Evolutionary conservation across 2,113 vertebrate species (phyloP).

Genomic region (Tonatia bakeri): DNA sequence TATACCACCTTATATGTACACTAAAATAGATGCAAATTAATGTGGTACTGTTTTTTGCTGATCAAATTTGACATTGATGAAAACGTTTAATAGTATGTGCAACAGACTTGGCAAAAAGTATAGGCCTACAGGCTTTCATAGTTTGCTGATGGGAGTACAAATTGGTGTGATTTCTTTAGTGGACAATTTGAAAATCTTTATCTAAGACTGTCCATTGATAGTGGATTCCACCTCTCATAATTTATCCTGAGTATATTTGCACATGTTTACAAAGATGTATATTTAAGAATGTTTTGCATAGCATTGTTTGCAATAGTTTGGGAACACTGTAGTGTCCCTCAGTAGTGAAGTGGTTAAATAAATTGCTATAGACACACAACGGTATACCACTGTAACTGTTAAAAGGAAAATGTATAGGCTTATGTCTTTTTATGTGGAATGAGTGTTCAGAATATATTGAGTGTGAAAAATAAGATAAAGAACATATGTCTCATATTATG

Average conservation of each 20-base stretch:
- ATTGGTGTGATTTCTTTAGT: constrained; percentile 15
- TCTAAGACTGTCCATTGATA: neutral
- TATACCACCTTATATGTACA: neutral
- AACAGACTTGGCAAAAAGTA: neutral
- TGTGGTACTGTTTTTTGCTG: neutral
- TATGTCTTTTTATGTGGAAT: neutral
- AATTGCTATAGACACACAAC: neutral
- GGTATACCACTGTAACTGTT: neutral
- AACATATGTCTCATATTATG: neutral
- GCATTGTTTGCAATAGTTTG: neutral
- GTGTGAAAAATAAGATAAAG: neutral
- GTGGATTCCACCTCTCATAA: neutral
- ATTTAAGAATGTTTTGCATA: neutral
- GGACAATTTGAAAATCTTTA: neutral
- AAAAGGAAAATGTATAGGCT: neutral
- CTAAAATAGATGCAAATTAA: neutral
- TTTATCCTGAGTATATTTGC: neutral
- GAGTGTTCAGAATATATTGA: neutral
- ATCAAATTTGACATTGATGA: neutral
- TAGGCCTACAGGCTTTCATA: neutral
- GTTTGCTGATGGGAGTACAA: neutral
- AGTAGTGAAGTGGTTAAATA: neutral
- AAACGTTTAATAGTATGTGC: neutral
- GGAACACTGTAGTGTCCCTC: neutral
- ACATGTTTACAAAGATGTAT: neutral